Evolutionary conservation across 2,113 vertebrate species (phyloP), one percentile per base, ranked within the genome.

Genomic region (Stictonetta naevosa): DNA sequence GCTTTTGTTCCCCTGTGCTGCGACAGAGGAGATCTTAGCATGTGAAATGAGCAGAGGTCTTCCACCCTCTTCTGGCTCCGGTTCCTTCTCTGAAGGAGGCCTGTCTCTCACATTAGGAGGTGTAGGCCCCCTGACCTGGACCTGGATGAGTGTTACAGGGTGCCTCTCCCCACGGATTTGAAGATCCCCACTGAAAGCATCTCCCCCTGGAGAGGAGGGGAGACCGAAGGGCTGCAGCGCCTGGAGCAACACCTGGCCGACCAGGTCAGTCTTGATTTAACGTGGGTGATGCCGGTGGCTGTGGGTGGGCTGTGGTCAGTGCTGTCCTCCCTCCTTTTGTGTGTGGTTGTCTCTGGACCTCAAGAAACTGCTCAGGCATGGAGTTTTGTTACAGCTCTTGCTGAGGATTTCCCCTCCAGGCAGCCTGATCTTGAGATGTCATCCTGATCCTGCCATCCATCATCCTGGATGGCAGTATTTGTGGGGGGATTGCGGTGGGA

Each of bases 131-230:
- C 86, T 29, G 92, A 92, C 7, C 68, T 2, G 0, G 69, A 38
- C 42, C 72, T 87, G 75, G 73, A 58, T 33, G 97, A 91, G 66
- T 6, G 19, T 53, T 97, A 95, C 59, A 40, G 53, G 12, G 95
- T 97, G 29, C 97, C 97, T 52, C 87, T 95, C 73, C 96, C 96
- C 0, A 38, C 33, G 58, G 96, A 98, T 66, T 72, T 98, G 83
- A 79, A 93, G 38, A 80, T 97, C 42, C 36, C 86, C 5, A 3
- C 1, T 6, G 74, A 97, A 48, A 89, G 26, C 25, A 69, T 77
- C 69, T 96, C 95, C 7, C 95, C 95, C 28, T 98, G 97, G 97
- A 95, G 59, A 53, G 97, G 97, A 66, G 97, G 97, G 44, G 97
- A 97, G 83, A 96, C 87, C 0, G 83, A 95, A 42, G 97, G 95